Base-by-base conservation (phyloP, 2,888 invertebrate species). In the Dorcus hopei region DNA sequence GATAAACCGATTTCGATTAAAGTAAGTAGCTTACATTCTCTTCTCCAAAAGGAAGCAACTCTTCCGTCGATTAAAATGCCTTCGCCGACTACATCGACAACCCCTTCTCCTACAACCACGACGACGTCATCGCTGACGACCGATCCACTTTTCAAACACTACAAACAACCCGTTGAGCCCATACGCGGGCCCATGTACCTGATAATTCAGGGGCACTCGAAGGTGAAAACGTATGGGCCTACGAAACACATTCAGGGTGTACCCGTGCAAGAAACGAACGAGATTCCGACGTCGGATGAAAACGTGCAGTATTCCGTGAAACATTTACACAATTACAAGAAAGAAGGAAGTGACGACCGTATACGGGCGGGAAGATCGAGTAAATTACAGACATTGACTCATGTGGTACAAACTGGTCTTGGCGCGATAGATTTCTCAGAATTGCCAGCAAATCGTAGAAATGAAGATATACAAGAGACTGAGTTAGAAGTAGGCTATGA, bases 171-270 rank as follows among this genome's bases (percentile, higher is more conserved):
- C 0, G 78, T 80, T 2, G 82, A 85, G 53, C 87, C 89, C 0
- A 77, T 85, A 0, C 73, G 79, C 54, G 84, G 85, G 0, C 87
- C 87, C 0, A 81, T 88, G 83, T 91, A 91, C 71, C 80, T 91
- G 23, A 91, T 92, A 33, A 91, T 91, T 67, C 90, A 92, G 76
- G 91, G 91, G 0, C 91, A 92, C 74, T 91, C 91, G 0, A 91
- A 91, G 79, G 91, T 92, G 0, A 91, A 91, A 79, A 91, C 89
- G 0, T 92, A 92, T 70, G 87, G 91, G 9, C 87, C 89, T 0
- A 82, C 82, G 61, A 82, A 82, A 57, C 77, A 78, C 59, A 67
- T 77, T 26, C 77, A 77, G 54, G 80, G 81, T 3, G 79, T 80
- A 33, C 78, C 80, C 58, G 71, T 80, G 4, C 79, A 80, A 59